These are phyloP conservation scores for Gorsachius goisagi DNA, from an alignment of 2,113 vertebrate species.

Conservation along the genomic window DNA sequence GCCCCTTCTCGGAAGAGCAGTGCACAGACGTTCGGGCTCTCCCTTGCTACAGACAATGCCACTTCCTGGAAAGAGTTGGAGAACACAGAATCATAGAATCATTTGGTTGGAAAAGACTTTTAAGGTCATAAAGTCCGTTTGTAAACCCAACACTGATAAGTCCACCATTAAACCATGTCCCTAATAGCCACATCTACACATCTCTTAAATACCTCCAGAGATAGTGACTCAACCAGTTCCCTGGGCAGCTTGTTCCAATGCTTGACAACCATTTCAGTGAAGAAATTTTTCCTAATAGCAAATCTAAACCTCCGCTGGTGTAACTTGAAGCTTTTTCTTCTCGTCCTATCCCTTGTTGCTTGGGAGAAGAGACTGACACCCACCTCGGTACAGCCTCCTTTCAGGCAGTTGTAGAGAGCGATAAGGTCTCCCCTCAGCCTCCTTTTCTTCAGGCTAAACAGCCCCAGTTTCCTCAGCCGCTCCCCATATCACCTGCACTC, in stretches of 20 bases:
- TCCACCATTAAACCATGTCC: not conserved
- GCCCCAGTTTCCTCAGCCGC: not conserved
- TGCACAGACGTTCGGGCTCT: not conserved
- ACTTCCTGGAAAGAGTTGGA: not conserved
- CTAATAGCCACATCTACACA: not conserved
- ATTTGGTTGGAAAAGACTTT: not conserved
- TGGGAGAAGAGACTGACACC: not conserved
- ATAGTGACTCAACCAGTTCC: not conserved
- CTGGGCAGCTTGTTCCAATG: not conserved
- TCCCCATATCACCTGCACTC: not conserved
- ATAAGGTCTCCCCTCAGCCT: not conserved
- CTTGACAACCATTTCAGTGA: not conserved
- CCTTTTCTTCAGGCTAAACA: not conserved
- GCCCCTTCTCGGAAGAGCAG: not conserved
- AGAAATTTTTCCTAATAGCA: not conserved
- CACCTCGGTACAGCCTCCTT: accelerated
- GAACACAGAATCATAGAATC: not conserved
- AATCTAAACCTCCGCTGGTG: not conserved
- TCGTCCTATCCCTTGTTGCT: accelerated
- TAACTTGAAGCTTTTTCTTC: not conserved
- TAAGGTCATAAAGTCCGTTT: not conserved
- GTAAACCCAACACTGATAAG: not conserved
- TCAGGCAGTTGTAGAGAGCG: not conserved
- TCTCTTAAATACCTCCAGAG: not conserved
- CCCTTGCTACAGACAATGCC: not conserved